Conservation (phyloP, 2,797 vertebrate genomes). For the Melanotaenia maccullochi region DNA sequence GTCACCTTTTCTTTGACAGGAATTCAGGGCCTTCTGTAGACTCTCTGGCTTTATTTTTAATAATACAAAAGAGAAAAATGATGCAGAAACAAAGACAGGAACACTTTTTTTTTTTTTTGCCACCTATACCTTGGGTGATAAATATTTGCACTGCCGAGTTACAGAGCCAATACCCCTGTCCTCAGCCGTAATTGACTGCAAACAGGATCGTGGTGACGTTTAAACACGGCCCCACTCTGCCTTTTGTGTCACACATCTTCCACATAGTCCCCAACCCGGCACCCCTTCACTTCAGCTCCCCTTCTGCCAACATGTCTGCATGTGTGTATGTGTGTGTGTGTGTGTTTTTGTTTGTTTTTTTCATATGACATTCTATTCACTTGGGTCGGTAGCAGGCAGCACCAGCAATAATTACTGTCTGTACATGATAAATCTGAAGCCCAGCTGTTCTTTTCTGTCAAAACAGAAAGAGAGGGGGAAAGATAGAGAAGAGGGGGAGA, state of each 20-base stretch:
- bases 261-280: slow-evolving; percentile 31
- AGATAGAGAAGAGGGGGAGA: slow-evolving; percentile 24
- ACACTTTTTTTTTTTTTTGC: slow-evolving; percentile 45
- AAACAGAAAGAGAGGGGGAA: slow-evolving; percentile 54
- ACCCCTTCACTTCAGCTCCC: slow-evolving; percentile 54
- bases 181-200: slow-evolving; percentile 82
- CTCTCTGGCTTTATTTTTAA: slow-evolving; percentile 32
- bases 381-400: slow-evolving; percentile 88
- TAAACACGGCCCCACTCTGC: slow-evolving; percentile 74
- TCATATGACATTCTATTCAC: slow-evolving; percentile 85
- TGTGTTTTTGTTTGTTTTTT: slow-evolving; percentile 54
- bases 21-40: slow-evolving; percentile 33
- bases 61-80: slow-evolving; percentile 44
- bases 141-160: slow-evolving; percentile 78
- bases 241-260: slow-evolving; percentile 49
- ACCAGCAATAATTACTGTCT: slow-evolving; percentile 90
- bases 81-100: slow-evolving; percentile 59
- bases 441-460: slow-evolving; percentile 89
- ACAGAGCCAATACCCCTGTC: slow-evolving; percentile 78
- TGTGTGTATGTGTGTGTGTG: background rate
- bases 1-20: slow-evolving; percentile 56
- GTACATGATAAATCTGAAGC: slow-evolving; percentile 87
- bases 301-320: slow-evolving; percentile 26
- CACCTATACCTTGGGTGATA: slow-evolving; percentile 65
- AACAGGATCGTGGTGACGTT: slow-evolving; percentile 80